These are phyloP conservation scores for Neelides sp. DNA, from an alignment of 1,140 invertebrate genomes.

Conservation along the genomic window DNA sequence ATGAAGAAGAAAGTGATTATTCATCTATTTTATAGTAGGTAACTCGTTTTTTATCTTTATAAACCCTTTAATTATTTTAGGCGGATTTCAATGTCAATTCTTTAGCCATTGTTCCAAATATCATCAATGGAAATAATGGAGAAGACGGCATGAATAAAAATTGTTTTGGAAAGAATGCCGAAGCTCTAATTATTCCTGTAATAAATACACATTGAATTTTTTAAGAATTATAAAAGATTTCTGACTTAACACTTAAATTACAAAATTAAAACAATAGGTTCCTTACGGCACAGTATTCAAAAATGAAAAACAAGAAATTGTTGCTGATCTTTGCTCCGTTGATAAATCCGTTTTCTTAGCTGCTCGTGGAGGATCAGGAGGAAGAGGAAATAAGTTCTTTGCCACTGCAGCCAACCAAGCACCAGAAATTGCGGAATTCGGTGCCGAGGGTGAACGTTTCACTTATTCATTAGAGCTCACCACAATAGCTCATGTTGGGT, in stretches of 20 bases:
- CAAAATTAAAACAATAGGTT: conserved; percentile 43
- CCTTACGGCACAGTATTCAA: conserved; percentile 77
- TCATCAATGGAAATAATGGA: conserved; percentile 54
- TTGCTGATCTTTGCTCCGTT: conserved; percentile 54
- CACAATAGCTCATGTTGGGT: conserved; percentile 87
- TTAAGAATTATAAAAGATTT: not conserved
- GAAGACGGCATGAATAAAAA: conserved; percentile 59
- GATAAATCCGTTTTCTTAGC: conserved; percentile 76
- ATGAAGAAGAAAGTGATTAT: not conserved
- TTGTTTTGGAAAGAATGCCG: conserved; percentile 73
- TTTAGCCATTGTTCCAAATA: conserved; percentile 50
- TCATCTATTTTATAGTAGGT: not conserved
- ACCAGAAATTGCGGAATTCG: conserved; percentile 74
- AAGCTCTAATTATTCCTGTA: conserved; percentile 57
- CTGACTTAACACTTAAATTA: not conserved
- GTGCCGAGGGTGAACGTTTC: conserved; percentile 65
- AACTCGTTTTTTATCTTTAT: not conserved
- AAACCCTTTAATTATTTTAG: conserved; percentile 34
- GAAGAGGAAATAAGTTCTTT: conserved; percentile 89
- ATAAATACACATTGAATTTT: not conserved
- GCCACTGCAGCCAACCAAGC: conserved; percentile 63
- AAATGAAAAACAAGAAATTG: conserved; percentile 42
- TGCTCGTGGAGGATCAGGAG: conserved; percentile 85
- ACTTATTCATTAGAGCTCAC: conserved; percentile 67
- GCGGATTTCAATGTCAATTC: conserved; percentile 54